A percentile compares a stretch with the other conserved stretches of the same genome.
Evolutionary conservation across 2,888 invertebrate species (phyloP).

Genomic region (Hylaea fasciaria): DNA sequence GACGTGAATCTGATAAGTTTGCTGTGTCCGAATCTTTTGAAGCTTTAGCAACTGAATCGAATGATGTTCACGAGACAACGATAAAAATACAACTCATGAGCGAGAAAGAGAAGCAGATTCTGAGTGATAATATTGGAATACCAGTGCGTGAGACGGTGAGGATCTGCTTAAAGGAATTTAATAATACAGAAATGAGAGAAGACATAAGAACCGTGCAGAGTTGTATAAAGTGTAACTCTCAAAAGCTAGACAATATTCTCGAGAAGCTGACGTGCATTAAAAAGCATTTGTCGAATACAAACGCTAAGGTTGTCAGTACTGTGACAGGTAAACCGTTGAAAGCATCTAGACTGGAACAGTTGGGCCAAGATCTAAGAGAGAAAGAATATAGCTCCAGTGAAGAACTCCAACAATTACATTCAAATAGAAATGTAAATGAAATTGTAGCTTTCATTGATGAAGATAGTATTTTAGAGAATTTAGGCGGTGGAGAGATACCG

Average conservation of each 20-base stretch:
- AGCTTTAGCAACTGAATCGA: constrained; percentile 64
- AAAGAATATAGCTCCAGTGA: constrained; percentile 62
- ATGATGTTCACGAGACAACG: constrained; percentile 54
- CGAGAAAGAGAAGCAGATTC: constrained; percentile 64
- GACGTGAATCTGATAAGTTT: constrained; percentile 48
- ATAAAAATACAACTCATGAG: constrained; percentile 78
- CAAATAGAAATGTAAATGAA: constrained; percentile 47
- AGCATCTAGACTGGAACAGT: constrained; percentile 64
- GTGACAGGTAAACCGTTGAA: constrained; percentile 42
- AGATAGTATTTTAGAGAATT: constrained; percentile 38
- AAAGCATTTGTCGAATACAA: constrained; percentile 48
- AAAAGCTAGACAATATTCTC: constrained; percentile 65
- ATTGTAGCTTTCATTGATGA: constrained; percentile 7
- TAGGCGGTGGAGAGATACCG: constrained; percentile 58
- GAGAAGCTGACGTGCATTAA: constrained; percentile 66
- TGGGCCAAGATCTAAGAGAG: constrained; percentile 61
- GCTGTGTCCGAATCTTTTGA: constrained; percentile 69
- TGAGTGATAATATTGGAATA: constrained; percentile 65
- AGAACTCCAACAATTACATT: constrained; percentile 52
- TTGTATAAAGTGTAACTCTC: constrained; percentile 53
- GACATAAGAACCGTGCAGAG: constrained; percentile 57
- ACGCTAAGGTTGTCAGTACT: constrained; percentile 15
- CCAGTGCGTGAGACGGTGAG: constrained; percentile 69
- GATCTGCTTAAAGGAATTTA: constrained; percentile 63
- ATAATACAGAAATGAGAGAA: constrained; percentile 46